phyloP scores from a whole-genome alignment of 2,113 vertebrate species.

The Crypturellus undulatus region DNA sequence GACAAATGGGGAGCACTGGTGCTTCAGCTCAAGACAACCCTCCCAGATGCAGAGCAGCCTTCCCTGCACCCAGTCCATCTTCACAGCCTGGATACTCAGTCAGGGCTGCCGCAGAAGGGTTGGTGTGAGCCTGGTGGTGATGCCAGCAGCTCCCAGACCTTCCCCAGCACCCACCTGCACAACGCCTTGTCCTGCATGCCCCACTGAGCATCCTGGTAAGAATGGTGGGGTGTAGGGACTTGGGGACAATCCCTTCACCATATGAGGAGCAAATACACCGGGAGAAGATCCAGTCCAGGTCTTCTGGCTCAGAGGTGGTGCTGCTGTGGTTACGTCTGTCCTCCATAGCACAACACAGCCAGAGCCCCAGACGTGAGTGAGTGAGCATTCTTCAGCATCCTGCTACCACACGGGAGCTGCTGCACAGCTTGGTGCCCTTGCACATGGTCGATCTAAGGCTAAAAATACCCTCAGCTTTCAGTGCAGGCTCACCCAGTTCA shows the following conservation, averaged over 20 bases:
- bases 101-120: not conserved
- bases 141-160: not conserved
- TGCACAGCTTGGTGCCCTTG: not conserved
- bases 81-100: accelerated
- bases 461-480: not conserved
- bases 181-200: no score
- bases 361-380: accelerated
- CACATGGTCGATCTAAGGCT: accelerated
- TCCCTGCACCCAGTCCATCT: accelerated
- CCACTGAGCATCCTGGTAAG: accelerated
- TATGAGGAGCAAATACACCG: not conserved
- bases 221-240: accelerated
- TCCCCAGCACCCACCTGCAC: not conserved
- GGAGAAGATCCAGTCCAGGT: not conserved
- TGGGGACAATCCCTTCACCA: not conserved
- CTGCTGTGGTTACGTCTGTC: not conserved
- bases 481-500: not conserved
- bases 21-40: no score
- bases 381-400: not conserved
- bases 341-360: accelerated
- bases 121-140: not conserved
- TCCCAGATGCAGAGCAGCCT: no score
- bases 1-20: no score
- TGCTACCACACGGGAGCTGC: accelerated
- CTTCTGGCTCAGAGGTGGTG: accelerated